phyloP scores from a whole-genome alignment of 2,797 vertebrate genomes.

The Pogonophryne albipinna region DNA sequence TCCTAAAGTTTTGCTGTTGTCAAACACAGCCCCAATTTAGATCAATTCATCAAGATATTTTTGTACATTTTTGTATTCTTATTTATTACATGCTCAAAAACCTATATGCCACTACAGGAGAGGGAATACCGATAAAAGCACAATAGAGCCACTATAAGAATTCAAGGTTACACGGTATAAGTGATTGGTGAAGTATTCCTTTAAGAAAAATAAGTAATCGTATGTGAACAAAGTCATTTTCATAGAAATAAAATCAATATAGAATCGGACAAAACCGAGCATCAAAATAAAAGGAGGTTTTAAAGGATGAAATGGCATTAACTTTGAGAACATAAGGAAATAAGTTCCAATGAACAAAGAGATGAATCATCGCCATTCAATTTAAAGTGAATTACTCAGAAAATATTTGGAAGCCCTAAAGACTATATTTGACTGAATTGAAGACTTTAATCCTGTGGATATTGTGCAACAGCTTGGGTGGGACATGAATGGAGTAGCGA shows the following conservation, averaged over 20 bases:
- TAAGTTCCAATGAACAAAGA: neutral
- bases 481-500: slow-evolving; percentile 36
- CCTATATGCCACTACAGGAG: too few relatives aligned
- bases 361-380: slow-evolving; percentile 24
- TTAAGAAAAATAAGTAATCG: neutral
- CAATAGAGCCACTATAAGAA: too few relatives aligned
- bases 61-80: too few relatives aligned
- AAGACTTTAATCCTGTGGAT: slow-evolving; percentile 39
- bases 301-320: neutral
- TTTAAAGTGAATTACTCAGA: slow-evolving; percentile 37
- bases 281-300: slow-evolving; percentile 1
- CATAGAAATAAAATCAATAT: neutral
- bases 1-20: too few relatives aligned
- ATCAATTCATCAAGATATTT: too few relatives aligned
- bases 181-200: too few relatives aligned
- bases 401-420: slow-evolving; percentile 21
- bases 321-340: too few relatives aligned
- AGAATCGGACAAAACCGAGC: neutral
- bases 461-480: slow-evolving; percentile 40
- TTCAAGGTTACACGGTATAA: too few relatives aligned
- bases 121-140: too few relatives aligned
- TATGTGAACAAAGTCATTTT: neutral
- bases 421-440: slow-evolving; percentile 44
- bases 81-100: too few relatives aligned
- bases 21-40: too few relatives aligned